Conservation (phyloP, 2,113 vertebrate species). For the Speoplatyrhinus poulsoni region DNA sequence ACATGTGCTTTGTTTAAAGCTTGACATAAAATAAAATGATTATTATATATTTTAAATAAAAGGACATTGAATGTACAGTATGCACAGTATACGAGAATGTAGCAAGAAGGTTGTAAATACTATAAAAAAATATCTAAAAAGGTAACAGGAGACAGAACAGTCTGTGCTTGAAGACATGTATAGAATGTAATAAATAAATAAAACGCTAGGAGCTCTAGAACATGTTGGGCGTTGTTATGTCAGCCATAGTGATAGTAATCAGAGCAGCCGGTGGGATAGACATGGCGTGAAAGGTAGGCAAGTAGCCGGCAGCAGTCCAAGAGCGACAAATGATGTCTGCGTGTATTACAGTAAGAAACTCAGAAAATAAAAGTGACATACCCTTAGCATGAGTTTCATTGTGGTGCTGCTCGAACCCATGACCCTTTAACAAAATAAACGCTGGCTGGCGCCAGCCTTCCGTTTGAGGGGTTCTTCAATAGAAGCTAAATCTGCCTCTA, state of each 20-base stretch:
- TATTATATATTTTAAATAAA: too few species aligned
- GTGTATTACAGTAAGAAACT: background rate
- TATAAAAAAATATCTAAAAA: too few species aligned
- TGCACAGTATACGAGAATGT: too few species aligned
- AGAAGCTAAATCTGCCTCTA: conserved; percentile 15
- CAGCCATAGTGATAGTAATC: background rate
- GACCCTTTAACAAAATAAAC: conserved; percentile 2
- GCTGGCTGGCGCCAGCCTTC: background rate
- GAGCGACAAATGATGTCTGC: too few species aligned
- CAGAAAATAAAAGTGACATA: background rate
- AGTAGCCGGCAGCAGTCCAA: background rate
- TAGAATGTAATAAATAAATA: background rate
- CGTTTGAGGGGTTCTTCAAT: conserved; percentile 2
- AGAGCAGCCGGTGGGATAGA: background rate
- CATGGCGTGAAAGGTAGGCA: background rate
- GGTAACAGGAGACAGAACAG: too few species aligned
- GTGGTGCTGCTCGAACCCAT: background rate
- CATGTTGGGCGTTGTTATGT: background rate
- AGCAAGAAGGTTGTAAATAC: too few species aligned
- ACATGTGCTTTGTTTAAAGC: too few species aligned
- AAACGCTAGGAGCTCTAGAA: background rate
- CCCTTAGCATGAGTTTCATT: background rate
- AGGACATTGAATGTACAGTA: too few species aligned
- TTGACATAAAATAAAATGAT: too few species aligned
- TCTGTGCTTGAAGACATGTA: too few species aligned